Evolutionary conservation across 2,797 vertebrate genomes (phyloP).

Genomic region (Phrynocephalus guinanensis): DNA sequence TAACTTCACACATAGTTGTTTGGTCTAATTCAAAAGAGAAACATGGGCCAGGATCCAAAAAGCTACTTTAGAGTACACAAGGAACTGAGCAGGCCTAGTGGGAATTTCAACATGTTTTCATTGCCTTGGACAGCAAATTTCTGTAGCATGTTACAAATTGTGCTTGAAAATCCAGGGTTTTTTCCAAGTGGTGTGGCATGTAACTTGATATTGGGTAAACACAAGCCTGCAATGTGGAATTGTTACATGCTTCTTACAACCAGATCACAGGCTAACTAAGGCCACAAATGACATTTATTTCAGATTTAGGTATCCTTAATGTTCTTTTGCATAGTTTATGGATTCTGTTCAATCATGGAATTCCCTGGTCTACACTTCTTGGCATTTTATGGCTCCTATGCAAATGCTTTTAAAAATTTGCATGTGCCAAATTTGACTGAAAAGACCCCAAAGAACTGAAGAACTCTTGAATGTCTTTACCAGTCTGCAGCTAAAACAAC

Average conservation of each 20-base stretch:
- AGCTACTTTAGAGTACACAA: not conserved
- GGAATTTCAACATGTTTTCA: not conserved
- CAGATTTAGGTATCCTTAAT: slow-evolving; percentile 37
- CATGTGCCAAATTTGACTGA: not conserved
- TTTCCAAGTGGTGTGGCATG: not conserved
- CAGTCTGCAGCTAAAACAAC: not conserved
- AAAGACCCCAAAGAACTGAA: not conserved
- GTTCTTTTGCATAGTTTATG: slow-evolving; percentile 32
- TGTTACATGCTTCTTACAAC: not conserved
- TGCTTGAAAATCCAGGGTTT: not conserved
- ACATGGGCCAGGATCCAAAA: slow-evolving; percentile 4
- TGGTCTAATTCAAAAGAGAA: slow-evolving; percentile 42
- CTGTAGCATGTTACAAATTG: not conserved
- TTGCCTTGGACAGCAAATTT: not conserved
- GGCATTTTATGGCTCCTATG: not conserved
- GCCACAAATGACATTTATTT: slow-evolving; percentile 42
- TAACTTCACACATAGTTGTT: slow-evolving; percentile 41
- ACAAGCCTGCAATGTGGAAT: not conserved
- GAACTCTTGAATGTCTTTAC: not conserved
- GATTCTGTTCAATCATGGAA: slow-evolving; percentile 39
- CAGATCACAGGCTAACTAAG: slow-evolving; percentile 4
- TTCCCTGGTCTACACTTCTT: not conserved
- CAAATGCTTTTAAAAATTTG: not conserved
- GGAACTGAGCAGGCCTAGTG: not conserved
- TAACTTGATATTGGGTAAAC: not conserved